Percentiles rank a stretch among this genome's conserved stretches.
phyloP scores from a whole-genome alignment of 2,113 vertebrate species.

The Zosterops japonicus region DNA sequence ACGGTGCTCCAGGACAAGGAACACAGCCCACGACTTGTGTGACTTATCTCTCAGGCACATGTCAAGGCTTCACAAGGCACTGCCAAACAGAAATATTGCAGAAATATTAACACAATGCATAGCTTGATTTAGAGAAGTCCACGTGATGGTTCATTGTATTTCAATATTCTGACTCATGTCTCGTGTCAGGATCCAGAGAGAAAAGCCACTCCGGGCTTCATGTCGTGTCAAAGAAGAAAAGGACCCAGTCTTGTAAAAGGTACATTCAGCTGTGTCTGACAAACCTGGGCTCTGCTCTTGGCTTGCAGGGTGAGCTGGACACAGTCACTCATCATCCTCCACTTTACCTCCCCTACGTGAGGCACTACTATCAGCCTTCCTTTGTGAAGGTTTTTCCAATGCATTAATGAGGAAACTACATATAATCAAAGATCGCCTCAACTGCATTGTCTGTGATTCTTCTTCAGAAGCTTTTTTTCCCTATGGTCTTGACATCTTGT shows the following conservation, averaged over 20 bases:
- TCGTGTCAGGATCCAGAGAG: neutral
- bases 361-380: neutral
- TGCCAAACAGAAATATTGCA: neutral
- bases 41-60: neutral
- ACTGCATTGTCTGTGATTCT: neutral
- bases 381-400: neutral
- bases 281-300: neutral
- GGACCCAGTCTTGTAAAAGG: neutral
- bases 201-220: neutral
- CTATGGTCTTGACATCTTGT: neutral
- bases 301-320: fast-evolving
- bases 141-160: neutral
- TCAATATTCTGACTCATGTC: neutral
- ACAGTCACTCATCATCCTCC: neutral
- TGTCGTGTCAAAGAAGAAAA: neutral
- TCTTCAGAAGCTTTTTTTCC: neutral
- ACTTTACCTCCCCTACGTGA: neutral
- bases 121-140: neutral
- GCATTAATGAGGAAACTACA: neutral
- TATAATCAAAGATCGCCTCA: neutral
- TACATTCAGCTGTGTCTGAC: neutral
- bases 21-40: neutral
- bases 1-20: neutral
- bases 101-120: neutral
- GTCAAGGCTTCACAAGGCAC: neutral